Evolutionary conservation across 2,888 invertebrate genomes (phyloP).

Genomic region (Rapana venosa): DNA sequence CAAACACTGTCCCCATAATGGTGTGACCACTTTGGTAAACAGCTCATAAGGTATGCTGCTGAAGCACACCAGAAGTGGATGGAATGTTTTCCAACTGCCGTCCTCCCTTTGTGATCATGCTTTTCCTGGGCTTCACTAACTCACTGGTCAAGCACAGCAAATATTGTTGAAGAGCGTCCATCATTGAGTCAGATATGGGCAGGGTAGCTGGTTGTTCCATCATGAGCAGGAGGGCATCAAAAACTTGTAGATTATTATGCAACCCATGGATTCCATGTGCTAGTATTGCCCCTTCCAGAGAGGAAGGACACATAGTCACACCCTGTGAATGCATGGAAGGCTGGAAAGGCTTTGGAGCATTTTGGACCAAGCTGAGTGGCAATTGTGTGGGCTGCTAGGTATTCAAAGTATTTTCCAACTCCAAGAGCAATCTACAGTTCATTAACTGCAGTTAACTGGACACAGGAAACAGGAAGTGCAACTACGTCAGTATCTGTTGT

Average conservation of each 20-base stretch:
- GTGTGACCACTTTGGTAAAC: background rate
- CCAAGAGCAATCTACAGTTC: background rate
- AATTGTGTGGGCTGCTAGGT: background rate
- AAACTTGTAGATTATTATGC: background rate
- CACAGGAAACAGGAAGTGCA: background rate
- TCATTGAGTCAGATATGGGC: background rate
- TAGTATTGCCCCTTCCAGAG: background rate
- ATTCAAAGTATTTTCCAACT: background rate
- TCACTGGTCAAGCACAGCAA: background rate
- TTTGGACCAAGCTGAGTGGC: background rate
- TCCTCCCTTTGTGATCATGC: background rate
- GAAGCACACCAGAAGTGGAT: background rate
- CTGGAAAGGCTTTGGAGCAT: background rate
- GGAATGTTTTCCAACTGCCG: background rate
- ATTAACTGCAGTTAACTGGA: background rate
- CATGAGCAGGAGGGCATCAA: background rate
- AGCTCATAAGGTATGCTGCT: background rate
- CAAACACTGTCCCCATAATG: too few relatives aligned
- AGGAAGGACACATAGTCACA: background rate
- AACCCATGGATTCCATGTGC: background rate
- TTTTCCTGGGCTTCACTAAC: background rate
- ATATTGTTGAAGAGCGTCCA: background rate
- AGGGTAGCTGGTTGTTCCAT: constrained; percentile 2
- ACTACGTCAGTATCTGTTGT: background rate
- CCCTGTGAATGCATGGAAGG: background rate